phyloP scores from a whole-genome alignment of 2,888 invertebrate genomes.

The Watsonalla binaria region DNA sequence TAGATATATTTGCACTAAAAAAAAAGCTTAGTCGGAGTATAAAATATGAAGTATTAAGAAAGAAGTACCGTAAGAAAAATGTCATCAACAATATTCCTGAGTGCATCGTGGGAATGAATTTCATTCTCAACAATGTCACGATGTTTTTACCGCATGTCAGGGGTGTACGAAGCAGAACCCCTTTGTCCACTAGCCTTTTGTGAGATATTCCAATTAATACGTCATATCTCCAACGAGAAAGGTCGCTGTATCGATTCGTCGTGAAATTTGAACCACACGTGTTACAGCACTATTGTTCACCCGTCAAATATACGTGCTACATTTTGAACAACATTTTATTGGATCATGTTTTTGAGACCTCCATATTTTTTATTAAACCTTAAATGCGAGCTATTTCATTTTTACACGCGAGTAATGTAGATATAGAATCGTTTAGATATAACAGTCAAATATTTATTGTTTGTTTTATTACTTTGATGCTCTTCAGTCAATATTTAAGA shows the following conservation, averaged over 20 bases:
- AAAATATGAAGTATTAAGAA: neutral
- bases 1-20: no score
- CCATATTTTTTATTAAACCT: neutral
- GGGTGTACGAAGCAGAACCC: conserved; percentile 21
- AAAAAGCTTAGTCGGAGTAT: neutral
- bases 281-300: conserved; percentile 28
- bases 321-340: neutral
- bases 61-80: conserved; percentile 4
- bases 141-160: conserved; percentile 40
- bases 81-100: conserved; percentile 14
- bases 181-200: conserved; percentile 51
- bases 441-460: no score
- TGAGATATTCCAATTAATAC: conserved; percentile 59
- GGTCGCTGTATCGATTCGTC: conserved; percentile 32
- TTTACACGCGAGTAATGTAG: no score
- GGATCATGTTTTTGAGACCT: neutral
- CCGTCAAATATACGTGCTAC: conserved; percentile 18
- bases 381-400: neutral
- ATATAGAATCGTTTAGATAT: no score
- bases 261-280: conserved; percentile 30
- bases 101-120: conserved; percentile 24
- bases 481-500: no score
- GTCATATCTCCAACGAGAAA: conserved; percentile 36
- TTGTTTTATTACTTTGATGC: no score
- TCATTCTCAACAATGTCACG: conserved; percentile 23